phyloP scores from a whole-genome alignment of 1,140 invertebrate genomes.

The Drosophila kepulauana region DNA sequence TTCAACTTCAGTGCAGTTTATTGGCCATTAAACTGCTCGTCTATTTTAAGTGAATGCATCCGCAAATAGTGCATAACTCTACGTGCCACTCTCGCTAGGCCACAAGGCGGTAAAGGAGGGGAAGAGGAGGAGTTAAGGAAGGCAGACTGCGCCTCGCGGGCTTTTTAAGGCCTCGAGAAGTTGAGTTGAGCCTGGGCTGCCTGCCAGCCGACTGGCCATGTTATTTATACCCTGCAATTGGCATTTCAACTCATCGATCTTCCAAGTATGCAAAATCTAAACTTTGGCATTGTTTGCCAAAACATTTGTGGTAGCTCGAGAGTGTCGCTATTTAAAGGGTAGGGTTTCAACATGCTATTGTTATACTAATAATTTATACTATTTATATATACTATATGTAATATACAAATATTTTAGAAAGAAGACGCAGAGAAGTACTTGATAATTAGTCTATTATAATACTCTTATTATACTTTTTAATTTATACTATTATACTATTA shows the following conservation, averaged over 20 bases:
- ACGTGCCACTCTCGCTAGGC: conserved; percentile 27
- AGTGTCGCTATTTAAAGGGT: too few species aligned
- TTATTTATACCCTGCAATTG: conserved; percentile 10
- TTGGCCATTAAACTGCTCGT: not conserved
- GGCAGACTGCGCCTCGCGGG: conserved; percentile 1
- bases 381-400: too few species aligned
- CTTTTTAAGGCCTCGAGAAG: not conserved
- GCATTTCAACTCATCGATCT: too few species aligned
- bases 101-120: too few species aligned
- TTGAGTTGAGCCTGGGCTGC: conserved; percentile 3
- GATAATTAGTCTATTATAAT: too few species aligned
- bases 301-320: too few species aligned
- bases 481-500: too few species aligned
- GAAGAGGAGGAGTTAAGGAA: not conserved
- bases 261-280: not conserved
- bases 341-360: too few species aligned
- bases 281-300: not conserved
- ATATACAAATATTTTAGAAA: too few species aligned
- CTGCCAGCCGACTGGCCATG: conserved; percentile 27
- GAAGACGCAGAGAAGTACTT: too few species aligned
- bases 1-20: conserved; percentile 16
- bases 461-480: too few species aligned
- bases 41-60: not conserved
- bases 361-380: too few species aligned
- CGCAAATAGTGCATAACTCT: conserved; percentile 21